Evolutionary conservation across 2,888 invertebrate genomes (phyloP).

Genomic region (Tenthredo mesomela): DNA sequence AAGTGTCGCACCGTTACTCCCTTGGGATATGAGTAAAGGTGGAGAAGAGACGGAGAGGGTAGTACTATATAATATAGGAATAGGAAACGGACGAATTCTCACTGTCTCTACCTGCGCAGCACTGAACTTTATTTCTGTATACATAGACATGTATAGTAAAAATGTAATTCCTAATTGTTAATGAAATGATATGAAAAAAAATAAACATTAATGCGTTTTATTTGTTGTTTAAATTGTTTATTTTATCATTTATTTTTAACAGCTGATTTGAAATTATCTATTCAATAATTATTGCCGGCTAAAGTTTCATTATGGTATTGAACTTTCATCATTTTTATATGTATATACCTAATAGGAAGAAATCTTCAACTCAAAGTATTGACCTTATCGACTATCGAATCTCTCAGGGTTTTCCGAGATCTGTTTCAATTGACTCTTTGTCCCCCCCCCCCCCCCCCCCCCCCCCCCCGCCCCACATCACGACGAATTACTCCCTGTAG

Average conservation of each 20-base stretch:
- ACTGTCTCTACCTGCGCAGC: conserved; percentile 28
- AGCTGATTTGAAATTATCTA: not conserved
- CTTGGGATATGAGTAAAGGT: conserved; percentile 46
- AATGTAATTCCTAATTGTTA: not conserved
- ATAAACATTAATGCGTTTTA: not conserved
- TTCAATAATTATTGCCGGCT: not conserved
- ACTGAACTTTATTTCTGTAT: not conserved
- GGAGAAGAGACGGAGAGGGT: not conserved
- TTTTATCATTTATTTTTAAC: not conserved
- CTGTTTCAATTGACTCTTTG: conserved; percentile 29
- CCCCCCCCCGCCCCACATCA: not conserved
- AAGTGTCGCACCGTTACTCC: conserved; percentile 69
- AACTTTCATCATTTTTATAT: not conserved
- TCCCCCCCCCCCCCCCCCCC: no score
- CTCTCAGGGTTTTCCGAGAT: not conserved
- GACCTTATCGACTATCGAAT: not conserved
- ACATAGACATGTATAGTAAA: not conserved
- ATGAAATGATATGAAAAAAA: not conserved
- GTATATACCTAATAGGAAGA: not conserved
- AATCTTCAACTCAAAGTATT: not conserved
- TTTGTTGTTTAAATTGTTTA: not conserved
- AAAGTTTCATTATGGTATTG: not conserved
- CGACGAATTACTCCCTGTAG: not conserved
- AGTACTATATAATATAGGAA: not conserved
- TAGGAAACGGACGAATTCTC: not conserved